Evolutionary conservation across 2,113 vertebrate genomes (phyloP).

Genomic region (Anseranas semipalmata): DNA sequence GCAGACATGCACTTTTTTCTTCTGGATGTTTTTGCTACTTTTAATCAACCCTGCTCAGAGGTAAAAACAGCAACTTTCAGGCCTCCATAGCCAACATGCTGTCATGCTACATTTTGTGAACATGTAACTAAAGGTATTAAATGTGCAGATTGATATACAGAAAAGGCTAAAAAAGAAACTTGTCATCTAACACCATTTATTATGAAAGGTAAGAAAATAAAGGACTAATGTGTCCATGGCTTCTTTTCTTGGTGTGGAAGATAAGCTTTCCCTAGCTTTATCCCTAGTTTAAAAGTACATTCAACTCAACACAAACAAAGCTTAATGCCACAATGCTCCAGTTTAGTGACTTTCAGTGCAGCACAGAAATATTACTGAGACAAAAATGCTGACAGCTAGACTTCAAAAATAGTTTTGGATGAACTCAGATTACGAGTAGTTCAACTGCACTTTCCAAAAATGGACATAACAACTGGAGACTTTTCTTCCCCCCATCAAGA

Average conservation of each 20-base stretch:
- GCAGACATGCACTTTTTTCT: background rate
- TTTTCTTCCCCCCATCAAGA: background rate
- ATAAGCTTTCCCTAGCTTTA: background rate
- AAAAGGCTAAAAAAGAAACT: background rate
- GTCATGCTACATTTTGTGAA: background rate
- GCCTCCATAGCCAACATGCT: background rate
- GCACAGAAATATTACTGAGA: conserved; percentile 5
- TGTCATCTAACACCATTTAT: background rate
- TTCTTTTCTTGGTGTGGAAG: background rate
- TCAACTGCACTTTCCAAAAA: conserved; percentile 28
- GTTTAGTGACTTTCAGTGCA: conserved; percentile 16
- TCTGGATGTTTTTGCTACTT: background rate
- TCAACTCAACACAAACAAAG: background rate
- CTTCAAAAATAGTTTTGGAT: conserved; percentile 53
- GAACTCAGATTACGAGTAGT: conserved; percentile 32
- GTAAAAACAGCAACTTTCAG: background rate
- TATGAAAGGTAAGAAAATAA: background rate
- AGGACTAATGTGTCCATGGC: background rate
- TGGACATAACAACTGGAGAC: conserved; percentile 28
- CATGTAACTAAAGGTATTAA: background rate
- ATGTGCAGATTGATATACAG: background rate
- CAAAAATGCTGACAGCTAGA: conserved; percentile 11
- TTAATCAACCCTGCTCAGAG: background rate
- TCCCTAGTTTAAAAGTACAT: background rate
- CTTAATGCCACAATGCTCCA: background rate